Evolutionary conservation across 2,113 vertebrate genomes (phyloP).

Genomic region (Chaetodon trifascialis): DNA sequence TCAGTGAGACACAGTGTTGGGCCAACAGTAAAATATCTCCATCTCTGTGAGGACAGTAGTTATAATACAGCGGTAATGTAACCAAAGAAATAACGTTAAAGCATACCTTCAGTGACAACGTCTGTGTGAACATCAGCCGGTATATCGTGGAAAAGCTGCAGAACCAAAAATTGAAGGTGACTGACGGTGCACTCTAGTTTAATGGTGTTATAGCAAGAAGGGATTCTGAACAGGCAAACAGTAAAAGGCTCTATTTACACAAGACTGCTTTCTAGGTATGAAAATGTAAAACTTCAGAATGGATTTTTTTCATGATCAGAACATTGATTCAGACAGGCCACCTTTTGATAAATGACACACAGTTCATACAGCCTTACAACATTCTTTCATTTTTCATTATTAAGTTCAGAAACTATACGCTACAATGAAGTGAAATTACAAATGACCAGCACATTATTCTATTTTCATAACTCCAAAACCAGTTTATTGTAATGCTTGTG

Average conservation of each 20-base stretch:
- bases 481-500: neutral
- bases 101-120: no score
- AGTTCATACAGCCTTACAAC: neutral
- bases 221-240: neutral
- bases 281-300: no score
- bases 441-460: neutral
- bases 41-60: neutral
- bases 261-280: no score
- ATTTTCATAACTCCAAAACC: neutral
- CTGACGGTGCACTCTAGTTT: neutral
- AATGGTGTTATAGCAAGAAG: neutral
- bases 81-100: neutral
- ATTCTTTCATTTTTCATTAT: no score
- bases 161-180: no score
- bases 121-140: no score
- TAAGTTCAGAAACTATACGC: neutral
- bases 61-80: neutral
- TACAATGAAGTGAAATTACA: neutral
- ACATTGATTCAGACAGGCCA: no score
- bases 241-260: neutral
- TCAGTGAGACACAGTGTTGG: neutral
- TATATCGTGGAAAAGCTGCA: no score
- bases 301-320: no score
- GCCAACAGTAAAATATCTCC: neutral
- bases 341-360: no score